Evolutionary conservation across 2,888 invertebrate genomes (phyloP).

Genomic region (Orthosia incerta): DNA sequence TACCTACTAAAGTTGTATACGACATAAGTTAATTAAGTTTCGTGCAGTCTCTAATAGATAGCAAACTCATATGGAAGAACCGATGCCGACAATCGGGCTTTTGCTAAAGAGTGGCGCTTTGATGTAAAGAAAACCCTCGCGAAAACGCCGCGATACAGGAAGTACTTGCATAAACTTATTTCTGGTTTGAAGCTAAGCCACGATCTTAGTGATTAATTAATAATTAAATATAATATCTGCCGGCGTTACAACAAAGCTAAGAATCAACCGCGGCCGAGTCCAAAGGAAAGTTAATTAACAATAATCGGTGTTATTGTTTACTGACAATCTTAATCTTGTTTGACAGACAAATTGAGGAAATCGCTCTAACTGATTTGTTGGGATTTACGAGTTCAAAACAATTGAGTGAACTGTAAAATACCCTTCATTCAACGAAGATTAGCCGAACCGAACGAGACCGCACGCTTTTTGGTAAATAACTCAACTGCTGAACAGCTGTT

Average conservation of each 20-base stretch:
- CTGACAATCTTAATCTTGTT: slow-evolving; percentile 66
- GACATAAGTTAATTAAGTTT: slow-evolving; percentile 13
- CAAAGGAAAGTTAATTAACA: slow-evolving; percentile 66
- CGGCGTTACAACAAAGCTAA: slow-evolving; percentile 48
- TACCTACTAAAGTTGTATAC: background rate
- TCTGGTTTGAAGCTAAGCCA: slow-evolving; percentile 28
- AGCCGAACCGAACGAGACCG: slow-evolving; percentile 37
- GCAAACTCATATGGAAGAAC: slow-evolving; percentile 2
- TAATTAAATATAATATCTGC: slow-evolving; percentile 43
- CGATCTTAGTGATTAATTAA: slow-evolving; percentile 44
- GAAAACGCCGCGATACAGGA: slow-evolving; percentile 9
- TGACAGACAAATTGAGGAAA: slow-evolving; percentile 64
- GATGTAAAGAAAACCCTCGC: slow-evolving; percentile 8
- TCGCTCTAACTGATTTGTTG: slow-evolving; percentile 61
- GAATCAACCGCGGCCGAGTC: slow-evolving; percentile 38
- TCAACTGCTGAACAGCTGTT: slow-evolving; percentile 51
- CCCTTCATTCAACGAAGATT: slow-evolving; percentile 57
- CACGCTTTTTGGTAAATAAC: slow-evolving; percentile 49
- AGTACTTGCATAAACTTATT: slow-evolving; percentile 18
- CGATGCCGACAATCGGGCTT: background rate
- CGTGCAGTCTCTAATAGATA: background rate
- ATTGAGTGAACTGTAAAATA: slow-evolving; percentile 60
- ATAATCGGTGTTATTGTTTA: slow-evolving; percentile 66
- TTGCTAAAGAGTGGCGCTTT: slow-evolving; percentile 9
- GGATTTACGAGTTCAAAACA: slow-evolving; percentile 60